Conservation (phyloP, 2,113 vertebrate genomes). For the Podarcis cretensis region DNA sequence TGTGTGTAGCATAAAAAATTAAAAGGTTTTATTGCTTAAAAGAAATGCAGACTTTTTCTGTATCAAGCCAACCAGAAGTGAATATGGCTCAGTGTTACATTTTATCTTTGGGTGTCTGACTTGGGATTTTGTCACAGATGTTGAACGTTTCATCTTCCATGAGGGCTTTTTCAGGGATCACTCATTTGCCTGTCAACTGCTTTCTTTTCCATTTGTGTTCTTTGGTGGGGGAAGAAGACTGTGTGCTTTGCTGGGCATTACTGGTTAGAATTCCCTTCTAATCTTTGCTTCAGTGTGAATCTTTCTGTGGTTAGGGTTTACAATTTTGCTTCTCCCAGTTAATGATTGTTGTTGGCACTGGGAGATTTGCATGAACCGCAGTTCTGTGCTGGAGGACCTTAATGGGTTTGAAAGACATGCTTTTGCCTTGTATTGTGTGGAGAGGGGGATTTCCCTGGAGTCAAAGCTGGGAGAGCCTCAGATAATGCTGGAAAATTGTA, state of each 20-base stretch:
- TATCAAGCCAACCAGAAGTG: accelerated
- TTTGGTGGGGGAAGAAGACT: background rate
- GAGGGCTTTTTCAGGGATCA: background rate
- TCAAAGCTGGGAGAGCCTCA: no score
- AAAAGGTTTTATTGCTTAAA: slow-evolving; percentile 16
- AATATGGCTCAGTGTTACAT: accelerated
- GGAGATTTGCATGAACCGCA: background rate
- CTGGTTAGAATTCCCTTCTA: background rate
- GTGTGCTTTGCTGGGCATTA: background rate
- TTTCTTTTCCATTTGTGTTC: background rate
- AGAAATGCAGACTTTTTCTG: accelerated
- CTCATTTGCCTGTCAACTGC: background rate
- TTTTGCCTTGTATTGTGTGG: no score
- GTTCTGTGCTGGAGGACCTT: background rate
- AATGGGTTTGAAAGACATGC: no score
- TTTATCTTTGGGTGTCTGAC: accelerated
- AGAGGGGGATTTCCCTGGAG: no score
- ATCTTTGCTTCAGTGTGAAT: background rate
- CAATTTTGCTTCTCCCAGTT: background rate
- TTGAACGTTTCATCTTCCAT: accelerated
- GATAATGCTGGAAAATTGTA: no score
- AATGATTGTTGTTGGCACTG: background rate
- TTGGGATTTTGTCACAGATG: accelerated
- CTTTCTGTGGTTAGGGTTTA: background rate
- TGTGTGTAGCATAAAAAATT: background rate